Evolutionary conservation across 92 coral and sea anemone genomes (phyloP).

Genomic region (Porites rus): DNA sequence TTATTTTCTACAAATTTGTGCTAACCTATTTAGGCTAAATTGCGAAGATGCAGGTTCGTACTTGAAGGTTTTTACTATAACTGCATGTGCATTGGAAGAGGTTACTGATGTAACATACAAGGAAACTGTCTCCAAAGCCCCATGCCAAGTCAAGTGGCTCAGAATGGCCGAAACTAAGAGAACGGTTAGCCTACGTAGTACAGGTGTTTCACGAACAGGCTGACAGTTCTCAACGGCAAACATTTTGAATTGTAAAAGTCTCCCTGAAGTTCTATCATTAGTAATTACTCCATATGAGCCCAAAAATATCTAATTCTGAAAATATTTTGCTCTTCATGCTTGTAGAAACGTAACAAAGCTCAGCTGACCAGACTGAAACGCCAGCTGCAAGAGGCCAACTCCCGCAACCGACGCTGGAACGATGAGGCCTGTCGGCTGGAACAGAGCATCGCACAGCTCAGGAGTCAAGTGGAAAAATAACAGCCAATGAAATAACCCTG

Average conservation of each 20-base stretch:
- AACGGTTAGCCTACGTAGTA: too few relatives aligned
- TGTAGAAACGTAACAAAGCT: conserved; percentile 87
- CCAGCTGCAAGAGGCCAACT: conserved; percentile 85
- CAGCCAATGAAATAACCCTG: background rate
- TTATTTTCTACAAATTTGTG: too few relatives aligned
- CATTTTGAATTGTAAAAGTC: background rate
- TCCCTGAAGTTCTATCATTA: background rate
- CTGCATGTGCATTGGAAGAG: too few relatives aligned
- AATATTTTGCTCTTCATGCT: conserved; percentile 2
- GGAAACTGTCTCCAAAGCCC: too few relatives aligned
- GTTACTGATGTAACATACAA: too few relatives aligned
- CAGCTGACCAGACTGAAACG: conserved; percentile 86
- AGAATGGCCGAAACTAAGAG: too few relatives aligned
- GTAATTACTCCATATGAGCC: background rate
- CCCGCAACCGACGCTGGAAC: conserved; percentile 89
- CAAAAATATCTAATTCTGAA: background rate
- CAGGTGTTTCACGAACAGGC: too few relatives aligned
- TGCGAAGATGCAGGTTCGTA: too few relatives aligned
- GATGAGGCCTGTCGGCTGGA: conserved; percentile 79
- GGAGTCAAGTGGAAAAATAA: conserved; percentile 59
- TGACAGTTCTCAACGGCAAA: too few relatives aligned
- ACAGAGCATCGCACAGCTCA: conserved; percentile 66
- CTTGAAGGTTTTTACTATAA: too few relatives aligned
- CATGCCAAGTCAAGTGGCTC: too few relatives aligned
- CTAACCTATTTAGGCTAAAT: too few relatives aligned